These are phyloP conservation scores for Drosophila aldrichi DNA, from an alignment of 2,888 invertebrate genomes.

Conservation along the genomic window DNA sequence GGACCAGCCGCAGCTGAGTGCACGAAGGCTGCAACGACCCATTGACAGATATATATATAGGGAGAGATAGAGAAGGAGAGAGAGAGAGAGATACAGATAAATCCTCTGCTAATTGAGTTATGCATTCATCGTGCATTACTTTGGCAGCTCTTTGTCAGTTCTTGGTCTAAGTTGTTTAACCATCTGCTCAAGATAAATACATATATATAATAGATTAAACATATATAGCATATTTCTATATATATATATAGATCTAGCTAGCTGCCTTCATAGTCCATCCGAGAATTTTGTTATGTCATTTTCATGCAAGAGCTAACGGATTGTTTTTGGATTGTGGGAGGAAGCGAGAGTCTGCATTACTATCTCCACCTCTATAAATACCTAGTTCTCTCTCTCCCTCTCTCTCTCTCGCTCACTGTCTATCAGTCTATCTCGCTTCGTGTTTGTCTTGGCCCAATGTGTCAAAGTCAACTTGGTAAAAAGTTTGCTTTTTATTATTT, in stretches of 20 bases:
- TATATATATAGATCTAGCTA: slow-evolving; percentile 27
- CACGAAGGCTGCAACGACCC: not conserved
- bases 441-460: slow-evolving; percentile 77
- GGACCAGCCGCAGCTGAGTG: not conserved
- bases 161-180: slow-evolving; percentile 35
- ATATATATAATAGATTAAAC: slow-evolving; percentile 16
- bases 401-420: not conserved
- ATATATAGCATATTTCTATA: slow-evolving; percentile 17
- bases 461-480: slow-evolving; percentile 77
- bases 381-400: not conserved
- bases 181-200: slow-evolving; percentile 40
- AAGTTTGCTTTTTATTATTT: slow-evolving; percentile 77
- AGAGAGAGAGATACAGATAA: not conserved
- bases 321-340: not conserved
- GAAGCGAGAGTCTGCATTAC: not conserved
- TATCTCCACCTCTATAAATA: slow-evolving; percentile 3
- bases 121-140: not conserved
- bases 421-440: slow-evolving; percentile 5
- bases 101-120: slow-evolving; percentile 4
- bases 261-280: slow-evolving; percentile 20
- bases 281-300: slow-evolving; percentile 60
- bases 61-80: not conserved
- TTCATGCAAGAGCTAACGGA: slow-evolving; percentile 56
- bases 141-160: not conserved
- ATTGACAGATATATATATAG: not conserved